phyloP scores from a whole-genome alignment of 2,113 vertebrate species.

The Perccottus glenii region DNA sequence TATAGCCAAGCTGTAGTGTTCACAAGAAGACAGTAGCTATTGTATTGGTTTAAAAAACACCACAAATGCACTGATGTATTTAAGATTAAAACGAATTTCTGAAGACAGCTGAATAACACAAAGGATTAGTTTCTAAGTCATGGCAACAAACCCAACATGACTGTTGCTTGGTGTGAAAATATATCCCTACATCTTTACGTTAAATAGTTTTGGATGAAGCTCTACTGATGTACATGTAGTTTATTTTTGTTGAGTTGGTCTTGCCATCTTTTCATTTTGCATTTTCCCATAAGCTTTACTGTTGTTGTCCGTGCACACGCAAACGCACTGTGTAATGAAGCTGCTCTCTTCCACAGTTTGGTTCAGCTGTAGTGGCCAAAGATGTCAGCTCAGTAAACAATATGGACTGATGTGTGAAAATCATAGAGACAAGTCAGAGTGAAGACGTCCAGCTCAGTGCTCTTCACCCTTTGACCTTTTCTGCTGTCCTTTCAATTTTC shows the following conservation, averaged over 20 bases:
- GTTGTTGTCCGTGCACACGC: not conserved
- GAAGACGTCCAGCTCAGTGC: conserved; percentile 23
- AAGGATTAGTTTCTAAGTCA: conserved; percentile 8
- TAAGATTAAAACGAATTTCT: conserved; percentile 25
- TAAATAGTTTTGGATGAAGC: not conserved
- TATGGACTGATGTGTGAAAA: conserved; percentile 26
- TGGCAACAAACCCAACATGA: conserved; percentile 16
- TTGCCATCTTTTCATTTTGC: not conserved
- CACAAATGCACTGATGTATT: conserved; percentile 17
- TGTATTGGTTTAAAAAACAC: conserved; percentile 49
- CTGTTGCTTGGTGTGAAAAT: not conserved
- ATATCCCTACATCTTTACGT: not conserved
- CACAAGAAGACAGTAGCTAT: conserved; percentile 53
- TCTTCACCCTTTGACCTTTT: conserved; percentile 36
- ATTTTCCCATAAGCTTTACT: not conserved
- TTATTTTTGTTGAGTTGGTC: not conserved
- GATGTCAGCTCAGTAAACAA: conserved; percentile 43
- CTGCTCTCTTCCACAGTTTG: conserved; percentile 32
- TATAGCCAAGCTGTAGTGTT: conserved; percentile 48
- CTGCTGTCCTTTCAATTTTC: not conserved
- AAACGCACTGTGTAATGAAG: conserved; percentile 7
- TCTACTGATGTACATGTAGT: not conserved
- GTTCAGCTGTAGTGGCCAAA: conserved; percentile 39
- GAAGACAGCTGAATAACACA: conserved; percentile 13
- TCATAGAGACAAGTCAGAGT: conserved; percentile 36